Percentiles rank a stretch among this genome's conserved stretches.
Evolutionary conservation across 2,797 vertebrate species (phyloP).

Genomic region (Poecile montanus): DNA sequence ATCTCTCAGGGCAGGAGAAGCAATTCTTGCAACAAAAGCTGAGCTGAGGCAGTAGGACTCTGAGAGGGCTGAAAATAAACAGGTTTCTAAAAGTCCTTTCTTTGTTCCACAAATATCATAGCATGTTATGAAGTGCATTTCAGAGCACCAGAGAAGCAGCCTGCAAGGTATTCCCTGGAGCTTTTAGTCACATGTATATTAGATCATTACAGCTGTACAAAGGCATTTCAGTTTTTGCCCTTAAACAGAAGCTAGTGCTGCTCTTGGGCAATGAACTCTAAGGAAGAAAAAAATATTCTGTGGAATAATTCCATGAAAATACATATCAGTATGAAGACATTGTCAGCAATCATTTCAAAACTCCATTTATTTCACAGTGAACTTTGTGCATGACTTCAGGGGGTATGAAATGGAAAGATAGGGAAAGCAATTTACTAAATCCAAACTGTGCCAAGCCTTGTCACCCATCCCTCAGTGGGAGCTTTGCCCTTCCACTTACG

Average conservation of each 20-base stretch:
- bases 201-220: conserved; percentile 26
- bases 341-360: conserved; percentile 28
- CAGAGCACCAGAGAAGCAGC: background rate
- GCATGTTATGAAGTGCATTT: background rate
- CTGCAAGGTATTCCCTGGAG: conserved; percentile 15
- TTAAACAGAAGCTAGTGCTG: background rate
- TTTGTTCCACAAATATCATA: background rate
- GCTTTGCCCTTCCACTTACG: background rate
- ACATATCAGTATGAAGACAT: background rate
- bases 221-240: background rate
- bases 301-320: conserved; percentile 11
- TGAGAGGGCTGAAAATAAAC: background rate
- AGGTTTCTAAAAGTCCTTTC: background rate
- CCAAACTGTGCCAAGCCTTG: background rate
- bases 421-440: conserved; percentile 4
- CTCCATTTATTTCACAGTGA: conserved; percentile 25
- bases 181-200: background rate
- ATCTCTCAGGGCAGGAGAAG: background rate
- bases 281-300: background rate
- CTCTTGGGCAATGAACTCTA: background rate
- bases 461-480: background rate
- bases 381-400: conserved; percentile 21
- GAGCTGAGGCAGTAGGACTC: background rate
- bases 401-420: background rate
- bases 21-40: background rate